Conservation (phyloP, 2,888 invertebrate species). For the Sarcophaga subvicina region DNA sequence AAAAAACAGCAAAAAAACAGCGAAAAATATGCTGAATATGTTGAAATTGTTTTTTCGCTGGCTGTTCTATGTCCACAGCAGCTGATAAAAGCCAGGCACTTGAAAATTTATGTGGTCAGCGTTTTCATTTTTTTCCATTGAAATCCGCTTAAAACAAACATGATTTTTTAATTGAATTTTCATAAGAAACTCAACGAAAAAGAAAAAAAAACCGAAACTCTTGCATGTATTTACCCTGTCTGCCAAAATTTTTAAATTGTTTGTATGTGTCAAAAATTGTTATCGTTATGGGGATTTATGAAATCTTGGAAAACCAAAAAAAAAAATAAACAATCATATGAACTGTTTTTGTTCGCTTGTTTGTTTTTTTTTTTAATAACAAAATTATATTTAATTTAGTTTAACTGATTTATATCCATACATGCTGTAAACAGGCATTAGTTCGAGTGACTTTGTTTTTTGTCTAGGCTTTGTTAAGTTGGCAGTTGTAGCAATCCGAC, state of each 20-base stretch:
- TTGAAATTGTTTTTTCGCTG: slow-evolving; percentile 17
- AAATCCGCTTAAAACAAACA: slow-evolving; percentile 52
- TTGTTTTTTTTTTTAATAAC: not conserved
- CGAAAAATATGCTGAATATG: slow-evolving; percentile 3
- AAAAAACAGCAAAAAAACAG: not conserved
- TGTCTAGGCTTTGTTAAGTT: not conserved
- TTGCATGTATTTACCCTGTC: not conserved
- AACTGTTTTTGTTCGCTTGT: not conserved
- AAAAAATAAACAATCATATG: slow-evolving; percentile 9
- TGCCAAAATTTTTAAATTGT: slow-evolving; percentile 38
- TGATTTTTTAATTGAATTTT: slow-evolving; percentile 52
- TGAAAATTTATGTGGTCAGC: slow-evolving; percentile 42
- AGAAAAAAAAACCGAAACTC: not conserved
- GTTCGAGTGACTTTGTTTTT: not conserved
- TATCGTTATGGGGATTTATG: slow-evolving; percentile 47
- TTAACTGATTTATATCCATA: slow-evolving; percentile 28
- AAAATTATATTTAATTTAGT: slow-evolving; percentile 16
- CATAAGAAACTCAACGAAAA: not conserved
- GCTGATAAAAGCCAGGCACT: slow-evolving; percentile 27
- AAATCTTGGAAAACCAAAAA: slow-evolving; percentile 4
- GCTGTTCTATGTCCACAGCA: not conserved
- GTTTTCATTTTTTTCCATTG: not conserved
- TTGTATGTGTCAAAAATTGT: slow-evolving; percentile 55
- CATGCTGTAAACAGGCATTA: slow-evolving; percentile 12
- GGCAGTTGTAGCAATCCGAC: not conserved